Evolutionary conservation across 1,140 invertebrate species (phyloP).

Genomic region (Nephila pilipes): DNA sequence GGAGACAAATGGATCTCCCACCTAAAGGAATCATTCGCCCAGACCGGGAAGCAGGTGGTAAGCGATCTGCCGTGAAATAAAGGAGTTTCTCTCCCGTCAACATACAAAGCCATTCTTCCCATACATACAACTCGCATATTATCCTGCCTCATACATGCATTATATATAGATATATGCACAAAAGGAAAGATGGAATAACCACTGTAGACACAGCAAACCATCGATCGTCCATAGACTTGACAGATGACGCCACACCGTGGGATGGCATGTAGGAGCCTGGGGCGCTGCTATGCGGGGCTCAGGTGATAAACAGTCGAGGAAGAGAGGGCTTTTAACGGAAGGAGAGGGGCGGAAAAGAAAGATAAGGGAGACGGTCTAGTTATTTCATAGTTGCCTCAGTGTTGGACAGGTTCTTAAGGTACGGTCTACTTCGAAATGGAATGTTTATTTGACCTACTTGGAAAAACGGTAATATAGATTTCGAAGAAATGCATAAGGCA

Average conservation of each 20-base stretch:
- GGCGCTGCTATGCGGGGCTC: neutral
- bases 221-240: neutral
- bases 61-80: slow-evolving; percentile 4
- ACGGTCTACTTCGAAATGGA: neutral
- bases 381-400: neutral
- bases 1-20: neutral
- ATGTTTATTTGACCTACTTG: neutral
- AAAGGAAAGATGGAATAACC: neutral
- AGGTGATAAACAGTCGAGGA: neutral
- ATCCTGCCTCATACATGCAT: neutral
- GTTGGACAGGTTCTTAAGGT: neutral
- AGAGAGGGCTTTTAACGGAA: neutral
- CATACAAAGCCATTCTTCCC: neutral
- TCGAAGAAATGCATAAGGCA: too few species aligned
- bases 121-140: neutral
- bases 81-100: neutral
- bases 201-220: neutral
- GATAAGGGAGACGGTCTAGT: neutral
- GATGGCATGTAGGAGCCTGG: neutral
- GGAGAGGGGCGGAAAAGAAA: neutral
- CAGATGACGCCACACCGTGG: neutral
- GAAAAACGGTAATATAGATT: too few species aligned
- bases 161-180: neutral
- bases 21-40: neutral
- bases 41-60: slow-evolving; percentile 6